phyloP scores from a whole-genome alignment of 2,113 vertebrate species.

The Crotalus tigris region DNA sequence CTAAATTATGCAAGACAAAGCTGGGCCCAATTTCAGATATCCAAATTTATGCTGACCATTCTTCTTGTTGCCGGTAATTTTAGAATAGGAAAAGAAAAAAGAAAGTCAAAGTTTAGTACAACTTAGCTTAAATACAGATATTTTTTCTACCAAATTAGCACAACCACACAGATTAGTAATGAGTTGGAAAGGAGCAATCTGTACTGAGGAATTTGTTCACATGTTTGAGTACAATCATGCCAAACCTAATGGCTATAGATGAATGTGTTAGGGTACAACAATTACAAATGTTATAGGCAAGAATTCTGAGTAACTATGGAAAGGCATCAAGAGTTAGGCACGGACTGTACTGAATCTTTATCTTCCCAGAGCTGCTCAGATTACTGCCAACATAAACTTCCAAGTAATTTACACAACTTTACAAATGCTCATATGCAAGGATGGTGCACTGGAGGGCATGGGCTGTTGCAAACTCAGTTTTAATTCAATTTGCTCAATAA shows the following conservation, averaged over 20 bases:
- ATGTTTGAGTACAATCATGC: background rate
- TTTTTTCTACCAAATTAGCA: conserved; percentile 1
- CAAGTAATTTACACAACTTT: background rate
- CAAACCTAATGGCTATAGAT: background rate
- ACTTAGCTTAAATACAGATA: background rate
- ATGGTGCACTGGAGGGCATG: background rate
- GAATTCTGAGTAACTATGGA: background rate
- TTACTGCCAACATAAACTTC: background rate
- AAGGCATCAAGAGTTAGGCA: background rate
- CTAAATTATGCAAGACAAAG: background rate
- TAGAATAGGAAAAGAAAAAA: background rate
- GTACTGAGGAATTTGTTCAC: background rate
- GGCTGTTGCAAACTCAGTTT: conserved; percentile 4
- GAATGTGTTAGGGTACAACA: background rate
- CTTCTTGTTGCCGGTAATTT: background rate
- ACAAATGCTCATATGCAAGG: background rate
- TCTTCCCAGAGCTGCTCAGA: background rate
- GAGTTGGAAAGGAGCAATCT: background rate
- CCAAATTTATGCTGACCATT: background rate
- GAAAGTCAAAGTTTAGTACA: background rate
- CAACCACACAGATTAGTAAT: background rate
- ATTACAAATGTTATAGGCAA: background rate
- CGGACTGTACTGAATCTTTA: background rate
- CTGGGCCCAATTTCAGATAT: background rate
- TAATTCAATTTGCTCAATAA: background rate